A percentile compares a stretch with the other conserved stretches of the same genome.
Evolutionary conservation across 2,797 vertebrate genomes (phyloP).

Genomic region (Hypotaenidia philippensis): DNA sequence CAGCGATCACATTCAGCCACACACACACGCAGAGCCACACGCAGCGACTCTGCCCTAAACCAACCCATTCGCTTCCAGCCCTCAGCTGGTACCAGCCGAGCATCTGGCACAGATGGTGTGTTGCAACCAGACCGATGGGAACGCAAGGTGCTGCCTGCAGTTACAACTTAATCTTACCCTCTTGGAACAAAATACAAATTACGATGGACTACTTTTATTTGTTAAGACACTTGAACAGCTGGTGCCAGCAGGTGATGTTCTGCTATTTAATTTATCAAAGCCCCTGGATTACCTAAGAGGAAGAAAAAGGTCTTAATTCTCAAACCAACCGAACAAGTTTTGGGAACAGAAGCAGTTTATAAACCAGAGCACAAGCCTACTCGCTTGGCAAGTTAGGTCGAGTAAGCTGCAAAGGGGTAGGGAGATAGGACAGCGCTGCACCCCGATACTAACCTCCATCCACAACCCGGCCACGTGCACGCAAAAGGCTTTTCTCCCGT

Average conservation of each 20-base stretch:
- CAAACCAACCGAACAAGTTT: neutral
- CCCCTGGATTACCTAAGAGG: neutral
- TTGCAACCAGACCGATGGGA: neutral
- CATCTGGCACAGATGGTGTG: neutral
- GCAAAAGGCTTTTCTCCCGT: constrained; percentile 97
- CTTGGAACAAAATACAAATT: neutral
- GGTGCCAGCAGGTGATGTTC: neutral
- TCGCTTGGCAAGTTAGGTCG: neutral
- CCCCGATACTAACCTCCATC: constrained; percentile 91
- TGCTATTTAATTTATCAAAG: neutral
- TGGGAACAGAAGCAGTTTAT: neutral
- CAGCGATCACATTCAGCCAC: neutral
- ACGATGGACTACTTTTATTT: neutral
- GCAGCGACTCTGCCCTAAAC: neutral
- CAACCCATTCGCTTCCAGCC: neutral
- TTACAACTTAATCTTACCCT: neutral
- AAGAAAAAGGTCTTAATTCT: neutral
- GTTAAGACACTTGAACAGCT: neutral
- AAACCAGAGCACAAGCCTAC: neutral
- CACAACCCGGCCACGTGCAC: constrained; percentile 95
- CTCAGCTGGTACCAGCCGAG: neutral
- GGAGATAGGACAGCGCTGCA: neutral
- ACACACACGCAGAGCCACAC: neutral
- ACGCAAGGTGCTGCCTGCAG: neutral
- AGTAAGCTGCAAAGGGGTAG: neutral